phyloP scores from a whole-genome alignment of 2,113 vertebrate species.

The Pyxicephalus adspersus region DNA sequence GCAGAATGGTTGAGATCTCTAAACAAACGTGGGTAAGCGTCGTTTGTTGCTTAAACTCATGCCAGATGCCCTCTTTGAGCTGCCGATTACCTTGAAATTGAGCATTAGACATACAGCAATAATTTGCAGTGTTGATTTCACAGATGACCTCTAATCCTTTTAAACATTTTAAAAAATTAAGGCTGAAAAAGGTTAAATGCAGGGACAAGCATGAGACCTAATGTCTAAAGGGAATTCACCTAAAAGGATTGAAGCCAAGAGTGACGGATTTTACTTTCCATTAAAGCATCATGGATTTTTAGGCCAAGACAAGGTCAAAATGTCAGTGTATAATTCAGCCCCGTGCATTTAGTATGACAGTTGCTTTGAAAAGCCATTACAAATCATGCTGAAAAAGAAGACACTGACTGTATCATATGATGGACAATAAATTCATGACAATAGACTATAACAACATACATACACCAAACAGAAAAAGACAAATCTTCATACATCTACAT shows the following conservation, averaged over 20 bases:
- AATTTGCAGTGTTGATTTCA: constrained; percentile 49
- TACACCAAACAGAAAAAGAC: too few relatives aligned
- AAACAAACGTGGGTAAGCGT: not conserved
- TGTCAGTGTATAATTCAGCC: not conserved
- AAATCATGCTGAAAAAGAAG: not conserved
- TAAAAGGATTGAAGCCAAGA: not conserved
- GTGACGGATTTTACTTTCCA: constrained; percentile 21
- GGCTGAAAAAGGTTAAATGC: constrained; percentile 39
- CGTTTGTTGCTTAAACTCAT: constrained; percentile 3
- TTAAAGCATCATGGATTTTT: constrained; percentile 7
- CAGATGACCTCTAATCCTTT: constrained; percentile 38
- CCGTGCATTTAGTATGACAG: not conserved
- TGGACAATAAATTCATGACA: not conserved
- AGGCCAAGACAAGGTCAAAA: constrained; percentile 1
- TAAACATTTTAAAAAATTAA: constrained; percentile 23
- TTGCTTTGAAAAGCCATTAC: not conserved
- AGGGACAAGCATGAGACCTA: constrained; percentile 24
- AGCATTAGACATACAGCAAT: constrained; percentile 28
- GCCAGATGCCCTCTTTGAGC: constrained; percentile 17
- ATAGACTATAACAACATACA: too few relatives aligned
- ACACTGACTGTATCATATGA: not conserved
- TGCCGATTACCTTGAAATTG: constrained; percentile 44
- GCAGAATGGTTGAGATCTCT: too few relatives aligned
- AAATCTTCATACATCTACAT: too few relatives aligned
- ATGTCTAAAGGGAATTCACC: constrained; percentile 36